Base-by-base conservation (phyloP, 2,888 invertebrate genomes). In the Salpingus planirostris region DNA sequence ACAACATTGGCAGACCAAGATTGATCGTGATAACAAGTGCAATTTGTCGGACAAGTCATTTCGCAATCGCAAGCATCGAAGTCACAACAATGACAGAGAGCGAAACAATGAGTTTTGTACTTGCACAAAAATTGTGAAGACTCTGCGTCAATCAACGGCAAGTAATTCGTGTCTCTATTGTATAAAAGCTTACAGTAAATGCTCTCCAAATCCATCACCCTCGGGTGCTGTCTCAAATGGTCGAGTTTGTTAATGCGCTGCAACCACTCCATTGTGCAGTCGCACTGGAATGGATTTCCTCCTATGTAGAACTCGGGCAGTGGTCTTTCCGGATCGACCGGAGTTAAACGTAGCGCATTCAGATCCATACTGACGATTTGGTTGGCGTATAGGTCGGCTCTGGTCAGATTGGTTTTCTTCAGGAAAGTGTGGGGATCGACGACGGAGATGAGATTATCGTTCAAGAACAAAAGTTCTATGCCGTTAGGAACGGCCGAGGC, bases 61-160 rank as follows among this genome's bases (percentile, higher is more conserved):
- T 92, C 89, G 70, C 95, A 95, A 68, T 95, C 95, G 69, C 95
- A 95, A 30, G 90, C 90, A 64, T 91, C 92, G 66, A 90, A 95
- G 64, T 92, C 91, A 67, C 95, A 95, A 69, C 95, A 95, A 60
- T 90, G 89, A 59, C 95, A 95, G 42, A 90, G 72, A 8, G 92
- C 86, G 64, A 91, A 92, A 68, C 95, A 95, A 64, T 92, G 90
- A 22, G 86, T 84, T 66, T 84, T 84, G 67, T 93, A 93, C 41
- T 83, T 80, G 70, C 92, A 93, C 51, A 92, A 73, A 67, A 93
- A 92, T 65, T 91, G 88, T 30, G 86, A 84, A 1, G 88, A 80
- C 60, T 87, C 84, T 15, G 87, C 89, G 57, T 89, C 86, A 13
- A 88, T 75, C 37, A 91, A 68, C n/a, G 89, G 85, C 44, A 90